These are phyloP conservation scores for Nebria ingens DNA, from an alignment of 1,140 invertebrate species.

Conservation along the genomic window DNA sequence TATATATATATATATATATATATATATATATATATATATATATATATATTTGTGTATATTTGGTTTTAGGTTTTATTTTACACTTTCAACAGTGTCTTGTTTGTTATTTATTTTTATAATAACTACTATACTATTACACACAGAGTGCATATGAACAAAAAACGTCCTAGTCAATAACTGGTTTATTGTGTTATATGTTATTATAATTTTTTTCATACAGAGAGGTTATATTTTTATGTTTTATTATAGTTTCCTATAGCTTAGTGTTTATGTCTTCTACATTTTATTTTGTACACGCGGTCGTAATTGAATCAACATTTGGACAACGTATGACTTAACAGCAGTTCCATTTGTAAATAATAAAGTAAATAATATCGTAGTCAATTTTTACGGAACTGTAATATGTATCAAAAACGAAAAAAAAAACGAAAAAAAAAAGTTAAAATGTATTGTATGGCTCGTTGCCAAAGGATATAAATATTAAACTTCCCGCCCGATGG, in stretches of 20 bases:
- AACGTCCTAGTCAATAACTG: conserved; percentile 9
- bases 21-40: not conserved
- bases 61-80: conserved; percentile 6
- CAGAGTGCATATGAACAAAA: not conserved
- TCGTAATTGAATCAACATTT: not conserved
- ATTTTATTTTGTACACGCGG: not conserved
- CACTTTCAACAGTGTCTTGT: not conserved
- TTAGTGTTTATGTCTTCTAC: not conserved
- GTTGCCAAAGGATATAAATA: not conserved
- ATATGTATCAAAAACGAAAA: not conserved
- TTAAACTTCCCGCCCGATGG: not conserved
- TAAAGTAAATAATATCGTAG: not conserved
- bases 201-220: not conserved
- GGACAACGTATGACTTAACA: not conserved
- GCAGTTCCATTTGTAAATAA: conserved; percentile 5
- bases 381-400: conserved; percentile 1
- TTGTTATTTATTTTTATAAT: conserved; percentile 1
- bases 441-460: not conserved
- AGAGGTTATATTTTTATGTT: not conserved
- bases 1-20: not conserved
- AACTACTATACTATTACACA: not conserved
- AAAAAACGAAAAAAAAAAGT: not conserved
- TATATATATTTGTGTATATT: not conserved
- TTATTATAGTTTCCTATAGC: not conserved
- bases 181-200: conserved; percentile 2